Conservation (phyloP, 2,888 invertebrate genomes). For the Xestia c-nigrum region DNA sequence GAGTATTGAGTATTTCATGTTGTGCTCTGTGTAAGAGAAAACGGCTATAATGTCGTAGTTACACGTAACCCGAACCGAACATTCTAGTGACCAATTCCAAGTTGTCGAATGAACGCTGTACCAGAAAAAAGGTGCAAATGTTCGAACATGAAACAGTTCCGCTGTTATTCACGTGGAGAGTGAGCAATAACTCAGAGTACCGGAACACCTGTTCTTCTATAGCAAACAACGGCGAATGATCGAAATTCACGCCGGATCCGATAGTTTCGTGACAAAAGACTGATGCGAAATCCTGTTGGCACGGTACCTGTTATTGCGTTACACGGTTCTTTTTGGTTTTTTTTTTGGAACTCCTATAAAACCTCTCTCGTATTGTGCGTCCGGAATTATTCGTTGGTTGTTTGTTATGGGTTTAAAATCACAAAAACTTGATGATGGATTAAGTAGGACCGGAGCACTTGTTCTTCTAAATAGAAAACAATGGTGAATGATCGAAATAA, state of each 20-base stretch:
- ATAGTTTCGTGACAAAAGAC: slow-evolving; percentile 57
- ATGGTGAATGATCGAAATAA: slow-evolving; percentile 65
- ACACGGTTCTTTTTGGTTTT: slow-evolving; percentile 1
- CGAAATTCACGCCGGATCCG: slow-evolving; percentile 63
- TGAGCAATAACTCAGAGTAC: slow-evolving; percentile 74
- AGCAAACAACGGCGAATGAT: slow-evolving; percentile 70
- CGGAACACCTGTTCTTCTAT: slow-evolving; percentile 79
- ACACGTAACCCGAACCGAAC: slow-evolving; percentile 19
- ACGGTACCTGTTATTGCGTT: slow-evolving; percentile 29
- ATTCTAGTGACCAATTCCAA: slow-evolving; percentile 26
- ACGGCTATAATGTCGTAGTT: slow-evolving; percentile 4
- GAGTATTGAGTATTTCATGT: too few relatives aligned
- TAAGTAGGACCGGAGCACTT: slow-evolving; percentile 72
- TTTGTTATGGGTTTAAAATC: too few relatives aligned
- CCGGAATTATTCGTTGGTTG: background rate
- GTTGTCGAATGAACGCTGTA: slow-evolving; percentile 40
- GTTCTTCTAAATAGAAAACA: slow-evolving; percentile 75
- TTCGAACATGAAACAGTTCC: slow-evolving; percentile 61
- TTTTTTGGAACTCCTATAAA: slow-evolving; percentile 14
- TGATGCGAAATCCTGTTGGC: slow-evolving; percentile 55
- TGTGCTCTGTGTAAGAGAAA: background rate
- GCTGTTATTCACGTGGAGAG: slow-evolving; percentile 75
- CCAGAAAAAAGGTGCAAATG: slow-evolving; percentile 54
- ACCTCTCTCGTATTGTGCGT: background rate
- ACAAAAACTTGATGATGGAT: too few relatives aligned